Evolutionary conservation across 2,797 vertebrate genomes (phyloP), one percentile per base, ranked within the genome.

Genomic region (Enteromius paludinosus): DNA sequence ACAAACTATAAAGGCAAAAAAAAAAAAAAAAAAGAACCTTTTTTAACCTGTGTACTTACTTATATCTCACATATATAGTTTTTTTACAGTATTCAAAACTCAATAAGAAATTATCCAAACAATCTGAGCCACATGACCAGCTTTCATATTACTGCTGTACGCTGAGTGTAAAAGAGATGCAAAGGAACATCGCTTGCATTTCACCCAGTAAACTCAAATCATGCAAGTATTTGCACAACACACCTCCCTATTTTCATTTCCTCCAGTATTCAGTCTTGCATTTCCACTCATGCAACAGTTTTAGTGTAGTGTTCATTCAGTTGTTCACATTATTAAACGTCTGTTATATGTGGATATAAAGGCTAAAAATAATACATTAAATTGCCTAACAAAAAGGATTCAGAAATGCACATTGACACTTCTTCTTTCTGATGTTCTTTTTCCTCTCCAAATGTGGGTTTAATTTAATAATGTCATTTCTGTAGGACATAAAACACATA

Each of bases 181-280:
- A 14, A 54, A 54, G 10, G 3, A 75, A 75, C 47, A 15, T 20
- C 14, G 30, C 47, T 38, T 56, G 25, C 73, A 82, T 56, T 68
- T 82, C 80, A 82, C 62, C 61, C 72, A 56, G 62, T 75, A 66
- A 82, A 82, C 45, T 68, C 35, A 56, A 82, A 82, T 68, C 72
- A 75, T 75, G 62, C 62, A 81, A 62, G 52, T 62, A 73, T 81
- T 73, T 81, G 79, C 69, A 64, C 56, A 81, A 62, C 79, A 81
- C 79, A 64, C 71, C 71, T 75, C 72, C 80, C 71, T 82, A 28
- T 74, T 82, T 75, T 54, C 61, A 66, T 78, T 66, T 74, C 71
- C 70, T 82, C 33, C 23, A 54, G 33, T 56, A 82, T 73, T 82
- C 71, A 54, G 54, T 72, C 43, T 49, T 64, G 70, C 59, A 28